phyloP scores from a whole-genome alignment of 2,888 invertebrate genomes.

The Xanthia togata region DNA sequence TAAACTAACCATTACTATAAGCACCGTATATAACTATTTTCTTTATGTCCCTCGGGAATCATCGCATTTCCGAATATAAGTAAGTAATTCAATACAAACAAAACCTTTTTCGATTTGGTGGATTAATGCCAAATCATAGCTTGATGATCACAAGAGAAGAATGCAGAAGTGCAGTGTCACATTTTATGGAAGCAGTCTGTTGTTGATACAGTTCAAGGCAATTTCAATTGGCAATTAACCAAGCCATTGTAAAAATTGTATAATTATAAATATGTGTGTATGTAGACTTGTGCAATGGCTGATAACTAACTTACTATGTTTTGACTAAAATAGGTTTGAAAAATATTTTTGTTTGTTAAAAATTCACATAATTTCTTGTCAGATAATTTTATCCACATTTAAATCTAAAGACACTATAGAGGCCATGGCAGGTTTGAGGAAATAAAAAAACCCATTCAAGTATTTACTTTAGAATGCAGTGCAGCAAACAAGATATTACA shows the following conservation, averaged over 20 bases:
- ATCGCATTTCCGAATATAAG: too few species aligned
- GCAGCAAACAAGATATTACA: neutral
- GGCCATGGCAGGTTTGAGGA: neutral
- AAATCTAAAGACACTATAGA: neutral
- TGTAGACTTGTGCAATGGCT: constrained; percentile 7
- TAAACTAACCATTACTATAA: too few species aligned
- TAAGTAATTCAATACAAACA: neutral
- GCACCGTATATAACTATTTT: too few species aligned
- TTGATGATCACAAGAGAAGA: constrained; percentile 15
- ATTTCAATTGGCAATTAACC: constrained; percentile 41
- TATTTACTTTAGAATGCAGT: neutral
- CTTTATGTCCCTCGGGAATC: too few species aligned
- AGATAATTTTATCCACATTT: neutral
- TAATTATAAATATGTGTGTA: neutral
- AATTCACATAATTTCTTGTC: neutral
- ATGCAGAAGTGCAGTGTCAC: constrained; percentile 18
- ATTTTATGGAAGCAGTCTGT: neutral
- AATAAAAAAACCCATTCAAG: neutral
- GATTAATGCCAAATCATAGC: neutral
- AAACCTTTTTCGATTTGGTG: constrained; percentile 5
- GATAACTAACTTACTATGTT: neutral
- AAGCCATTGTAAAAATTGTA: constrained; percentile 17
- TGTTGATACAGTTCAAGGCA: constrained; percentile 30
- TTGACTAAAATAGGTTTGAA: neutral
- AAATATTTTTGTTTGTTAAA: neutral